Evolutionary conservation across 2,888 invertebrate genomes (phyloP), one percentile per base, ranked within the genome.

Genomic region (Poecilobothrus nobilitatus): DNA sequence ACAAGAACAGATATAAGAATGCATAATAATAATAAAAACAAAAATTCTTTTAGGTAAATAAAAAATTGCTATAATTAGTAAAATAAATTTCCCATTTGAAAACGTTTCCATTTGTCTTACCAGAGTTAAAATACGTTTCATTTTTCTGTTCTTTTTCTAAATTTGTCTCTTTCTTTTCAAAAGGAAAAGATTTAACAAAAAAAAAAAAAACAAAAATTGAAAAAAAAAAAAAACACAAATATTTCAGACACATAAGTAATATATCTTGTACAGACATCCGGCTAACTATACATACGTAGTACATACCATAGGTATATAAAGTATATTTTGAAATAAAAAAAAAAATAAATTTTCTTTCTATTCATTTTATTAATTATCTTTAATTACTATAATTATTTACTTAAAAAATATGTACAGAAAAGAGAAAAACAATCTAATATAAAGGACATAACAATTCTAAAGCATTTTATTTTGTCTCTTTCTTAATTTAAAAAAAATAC

Each of bases 241-340:
- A 53, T 53, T 53, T 53, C 53, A 53, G 15, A 15, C 53, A 18
- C 18, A 53, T 15, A 53, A n/a, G 53, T 53, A 53, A 53, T 53
- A 53, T 53, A 53, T 53, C n/a, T 53, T 53, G 53, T 53, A 53
- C 53, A 53, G 53, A 53, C 53, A 53, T 53, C 53, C 53, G 9
- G n/a, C 27, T 18, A 53, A 2, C 53, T 15, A 18, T 4, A n/a
- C n/a, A 18, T 18, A 53, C 18, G n/a, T 18, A 53, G 18, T 2
- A 53, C 53, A n/a, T 44, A 44, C 44, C 15, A 44, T 44, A 44
- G 10, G 8, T 44, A 44, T 44, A 44, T n/a, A n/a, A n/a, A n/a
- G n/a, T n/a, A n/a, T n/a, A n/a, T n/a, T n/a, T n/a, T n/a, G n/a
- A n/a, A n/a, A n/a, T n/a, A n/a, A n/a, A n/a, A 41, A 41, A 41